Conservation (phyloP, 2,113 vertebrate species). For the Anguilla japonica region DNA sequence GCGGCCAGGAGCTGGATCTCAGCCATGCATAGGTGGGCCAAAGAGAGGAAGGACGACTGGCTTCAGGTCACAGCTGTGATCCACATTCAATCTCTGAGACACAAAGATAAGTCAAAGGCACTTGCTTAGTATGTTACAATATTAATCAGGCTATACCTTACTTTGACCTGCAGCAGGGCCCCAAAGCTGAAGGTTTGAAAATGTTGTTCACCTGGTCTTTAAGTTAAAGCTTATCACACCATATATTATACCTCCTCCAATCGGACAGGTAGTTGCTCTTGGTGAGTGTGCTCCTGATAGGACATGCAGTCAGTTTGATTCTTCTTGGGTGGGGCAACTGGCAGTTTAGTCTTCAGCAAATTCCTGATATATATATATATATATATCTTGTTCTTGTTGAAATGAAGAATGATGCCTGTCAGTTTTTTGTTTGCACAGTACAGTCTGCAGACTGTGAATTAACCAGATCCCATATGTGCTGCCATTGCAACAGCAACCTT, state of each 20-base stretch:
- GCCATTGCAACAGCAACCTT: neutral
- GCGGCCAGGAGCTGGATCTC: constrained; percentile 65
- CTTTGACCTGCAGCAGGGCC: neutral
- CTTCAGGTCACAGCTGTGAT: constrained; percentile 5
- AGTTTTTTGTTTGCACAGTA: neutral
- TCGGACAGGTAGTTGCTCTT: neutral
- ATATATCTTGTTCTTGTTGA: no score
- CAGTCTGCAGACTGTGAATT: neutral
- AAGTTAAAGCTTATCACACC: neutral
- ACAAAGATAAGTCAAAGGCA: neutral
- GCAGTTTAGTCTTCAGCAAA: neutral
- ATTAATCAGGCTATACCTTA: neutral
- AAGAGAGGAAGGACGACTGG: constrained; percentile 45
- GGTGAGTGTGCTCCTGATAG: neutral
- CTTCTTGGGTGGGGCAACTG: neutral
- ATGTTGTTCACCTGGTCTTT: neutral
- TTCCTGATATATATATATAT: neutral
- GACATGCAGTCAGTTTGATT: neutral
- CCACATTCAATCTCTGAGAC: neutral
- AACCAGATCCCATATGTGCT: neutral
- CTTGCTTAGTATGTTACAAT: neutral
- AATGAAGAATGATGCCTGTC: no score
- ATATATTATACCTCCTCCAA: neutral
- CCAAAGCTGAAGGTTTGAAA: neutral
- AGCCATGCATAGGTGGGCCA: constrained; percentile 17